Evolutionary conservation across 2,113 vertebrate genomes (phyloP), one percentile per base, ranked within the genome.

Genomic region (Apeltes quadracus): DNA sequence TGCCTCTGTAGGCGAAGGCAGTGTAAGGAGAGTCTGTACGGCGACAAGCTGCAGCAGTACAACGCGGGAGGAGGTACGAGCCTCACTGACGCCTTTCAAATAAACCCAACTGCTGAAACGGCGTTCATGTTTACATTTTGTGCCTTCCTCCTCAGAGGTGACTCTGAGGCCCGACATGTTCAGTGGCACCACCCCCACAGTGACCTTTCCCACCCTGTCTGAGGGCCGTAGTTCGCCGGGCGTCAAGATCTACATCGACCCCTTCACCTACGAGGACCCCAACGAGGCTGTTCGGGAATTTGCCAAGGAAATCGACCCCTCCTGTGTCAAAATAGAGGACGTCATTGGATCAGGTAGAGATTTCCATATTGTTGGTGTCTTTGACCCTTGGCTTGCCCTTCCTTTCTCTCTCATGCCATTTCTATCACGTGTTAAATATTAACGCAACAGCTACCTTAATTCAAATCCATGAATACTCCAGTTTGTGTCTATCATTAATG

Each of bases 31-130:
- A 97, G 96, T 0, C 93, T 96, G 32, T 99, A 98, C 87, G 98
- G 96, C 0, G 98, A 99, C 53, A 99, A 99, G 69, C 89, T 99
- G 14, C 98, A 99, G 88, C 98, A 99, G 84, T 99, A 99, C 93
- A 99, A 97, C 93, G 95, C 96, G 0, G 97, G 97, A 57, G 88
- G 97, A 94, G 97, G 97, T 99, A 79, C 92, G 94, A 51, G 14
- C 8, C 6, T 9, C 2, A 1, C 36, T 20, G 41, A 48, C 38
- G 9, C 15, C 8, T 41, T n/a, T 54, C 1, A 50, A 20, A 48
- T n/a, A 27, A 34, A n/a, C 34, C 6, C 7, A 15, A 56, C 41
- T 53, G 20, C 7, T 20, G 22, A 18, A 55, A 18, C 10, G 16
- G 16, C 13, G 14, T 69, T 58, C 54, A 9, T 46, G 43, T 36